Conservation (phyloP, 2,888 invertebrate genomes). For the Fragum sueziense region DNA sequence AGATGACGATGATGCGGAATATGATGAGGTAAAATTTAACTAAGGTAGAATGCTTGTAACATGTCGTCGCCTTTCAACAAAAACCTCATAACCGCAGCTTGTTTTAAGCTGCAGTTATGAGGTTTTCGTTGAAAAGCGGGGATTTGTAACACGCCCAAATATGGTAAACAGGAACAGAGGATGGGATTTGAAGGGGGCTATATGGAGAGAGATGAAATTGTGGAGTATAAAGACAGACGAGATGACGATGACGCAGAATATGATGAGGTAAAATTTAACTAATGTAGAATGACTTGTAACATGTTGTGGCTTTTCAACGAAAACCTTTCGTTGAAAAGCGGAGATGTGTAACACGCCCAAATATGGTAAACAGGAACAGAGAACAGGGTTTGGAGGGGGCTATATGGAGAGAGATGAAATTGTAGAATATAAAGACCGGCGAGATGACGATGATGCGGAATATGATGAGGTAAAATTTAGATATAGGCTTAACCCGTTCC, state of each 20-base stretch:
- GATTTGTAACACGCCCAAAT: constrained; percentile 99
- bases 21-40: constrained; percentile 91
- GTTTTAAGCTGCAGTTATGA: too few relatives aligned
- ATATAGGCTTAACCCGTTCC: not conserved
- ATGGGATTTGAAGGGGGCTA: constrained; percentile 87
- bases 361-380: constrained; percentile 94
- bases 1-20: constrained; percentile 94
- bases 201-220: constrained; percentile 94
- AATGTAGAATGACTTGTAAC: constrained; percentile 94
- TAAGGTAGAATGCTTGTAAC: too few relatives aligned
- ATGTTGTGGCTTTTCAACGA: too few relatives aligned
- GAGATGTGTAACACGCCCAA: constrained; percentile 99
- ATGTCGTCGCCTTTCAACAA: too few relatives aligned
- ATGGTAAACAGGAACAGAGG: constrained; percentile 94
- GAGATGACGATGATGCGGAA: constrained; percentile 94
- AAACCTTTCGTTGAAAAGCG: constrained; percentile 98
- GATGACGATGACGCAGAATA: constrained; percentile 96
- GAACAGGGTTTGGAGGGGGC: constrained; percentile 85
- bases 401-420: constrained; percentile 96
- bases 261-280: constrained; percentile 90
- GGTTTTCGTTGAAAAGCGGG: too few relatives aligned
- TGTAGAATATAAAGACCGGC: constrained; percentile 92
- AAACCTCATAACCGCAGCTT: too few relatives aligned
- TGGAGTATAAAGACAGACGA: constrained; percentile 92
- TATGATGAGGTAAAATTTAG: constrained; percentile 91